phyloP scores from a whole-genome alignment of 2,113 vertebrate genomes.

The Pontoporia blainvillei region DNA sequence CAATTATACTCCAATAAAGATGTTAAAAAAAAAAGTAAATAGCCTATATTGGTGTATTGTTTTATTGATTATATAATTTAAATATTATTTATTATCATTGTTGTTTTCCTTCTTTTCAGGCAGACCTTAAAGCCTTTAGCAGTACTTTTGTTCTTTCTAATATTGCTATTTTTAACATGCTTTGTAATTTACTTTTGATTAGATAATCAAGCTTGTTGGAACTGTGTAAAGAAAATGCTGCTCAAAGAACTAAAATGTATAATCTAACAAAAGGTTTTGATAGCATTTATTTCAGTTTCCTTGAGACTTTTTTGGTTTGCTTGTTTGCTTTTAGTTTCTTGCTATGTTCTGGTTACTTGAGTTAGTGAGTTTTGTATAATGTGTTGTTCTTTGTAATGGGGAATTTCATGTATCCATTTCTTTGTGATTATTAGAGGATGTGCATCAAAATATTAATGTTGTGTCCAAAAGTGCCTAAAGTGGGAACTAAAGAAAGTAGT shows the following conservation, averaged over 20 bases:
- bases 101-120: neutral
- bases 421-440: neutral
- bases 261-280: neutral
- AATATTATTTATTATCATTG: neutral
- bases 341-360: neutral
- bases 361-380: neutral
- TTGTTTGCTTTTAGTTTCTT: neutral
- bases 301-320: neutral
- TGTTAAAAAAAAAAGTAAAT: neutral
- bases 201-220: neutral
- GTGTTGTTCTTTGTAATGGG: neutral
- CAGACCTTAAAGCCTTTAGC: neutral
- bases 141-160: neutral
- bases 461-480: neutral
- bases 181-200: constrained; percentile 7
- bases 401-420: neutral
- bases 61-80: neutral
- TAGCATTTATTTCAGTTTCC: neutral
- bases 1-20: no score
- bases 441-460: neutral
- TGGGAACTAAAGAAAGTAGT: neutral
- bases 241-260: neutral
- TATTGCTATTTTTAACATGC: neutral
- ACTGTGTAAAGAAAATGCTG: neutral
- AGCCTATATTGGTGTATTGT: neutral